A percentile compares a stretch with the other conserved stretches of the same genome.
These are phyloP conservation scores for Acrossocheilus fasciatus DNA, from an alignment of 2,797 vertebrate genomes.

Conservation along the genomic window DNA sequence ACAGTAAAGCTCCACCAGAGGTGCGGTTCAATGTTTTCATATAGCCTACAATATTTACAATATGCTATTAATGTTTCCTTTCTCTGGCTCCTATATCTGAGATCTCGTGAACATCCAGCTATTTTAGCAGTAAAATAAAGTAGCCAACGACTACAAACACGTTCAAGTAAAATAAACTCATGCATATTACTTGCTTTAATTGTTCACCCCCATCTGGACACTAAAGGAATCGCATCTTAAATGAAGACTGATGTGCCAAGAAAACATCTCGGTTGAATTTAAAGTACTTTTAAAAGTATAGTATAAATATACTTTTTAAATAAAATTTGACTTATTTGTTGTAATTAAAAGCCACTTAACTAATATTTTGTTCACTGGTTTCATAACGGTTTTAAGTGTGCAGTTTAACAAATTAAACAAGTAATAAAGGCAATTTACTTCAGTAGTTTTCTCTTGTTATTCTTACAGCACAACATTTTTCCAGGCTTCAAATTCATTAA, in stretches of 20 bases:
- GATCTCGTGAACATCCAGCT: neutral
- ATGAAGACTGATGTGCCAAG: neutral
- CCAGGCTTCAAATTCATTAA: neutral
- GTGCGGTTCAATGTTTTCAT: neutral
- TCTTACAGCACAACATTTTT: neutral
- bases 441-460: neutral
- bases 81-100: neutral
- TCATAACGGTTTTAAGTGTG: neutral
- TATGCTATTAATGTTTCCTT: neutral
- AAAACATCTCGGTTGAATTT: neutral
- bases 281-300: neutral
- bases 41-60: neutral
- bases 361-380: neutral
- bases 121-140: neutral
- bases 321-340: neutral
- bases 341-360: neutral
- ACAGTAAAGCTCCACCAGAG: neutral
- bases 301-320: neutral
- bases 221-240: neutral
- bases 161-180: neutral
- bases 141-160: neutral
- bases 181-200: slow-evolving; percentile 3
- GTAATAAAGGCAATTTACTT: neutral
- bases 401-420: neutral
- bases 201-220: slow-evolving; percentile 34